A percentile compares a stretch with the other conserved stretches of the same genome.
These are phyloP conservation scores for Rhabdomys pumilio DNA, from an alignment of 2,797 vertebrate genomes.

Conservation along the genomic window DNA sequence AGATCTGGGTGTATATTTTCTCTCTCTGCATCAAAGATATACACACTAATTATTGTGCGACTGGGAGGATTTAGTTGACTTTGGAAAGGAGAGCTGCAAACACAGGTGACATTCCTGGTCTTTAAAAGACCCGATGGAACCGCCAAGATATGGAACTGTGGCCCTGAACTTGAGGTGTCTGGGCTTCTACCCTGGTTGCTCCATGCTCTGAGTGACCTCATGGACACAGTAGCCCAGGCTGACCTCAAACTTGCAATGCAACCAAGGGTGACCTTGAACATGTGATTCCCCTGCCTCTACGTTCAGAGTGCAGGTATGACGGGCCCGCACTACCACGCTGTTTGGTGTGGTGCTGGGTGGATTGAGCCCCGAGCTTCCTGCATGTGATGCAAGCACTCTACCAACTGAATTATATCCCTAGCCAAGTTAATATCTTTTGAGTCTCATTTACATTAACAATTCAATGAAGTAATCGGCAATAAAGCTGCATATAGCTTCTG, in stretches of 20 bases:
- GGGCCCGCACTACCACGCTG: too few species aligned
- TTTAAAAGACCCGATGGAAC: neutral
- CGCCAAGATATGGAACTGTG: rapidly evolving
- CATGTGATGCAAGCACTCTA: neutral
- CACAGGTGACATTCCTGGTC: neutral
- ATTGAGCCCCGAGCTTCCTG: neutral
- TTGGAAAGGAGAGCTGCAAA: neutral
- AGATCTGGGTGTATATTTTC: neutral
- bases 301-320: neutral
- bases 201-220: neutral
- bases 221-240: neutral
- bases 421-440: neutral
- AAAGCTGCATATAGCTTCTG: neutral
- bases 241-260: neutral
- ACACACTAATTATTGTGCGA: neutral
- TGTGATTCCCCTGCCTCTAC: neutral
- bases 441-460: neutral
- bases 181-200: neutral
- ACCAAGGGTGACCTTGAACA: neutral
- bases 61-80: neutral
- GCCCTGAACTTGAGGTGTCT: neutral
- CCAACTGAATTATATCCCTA: neutral
- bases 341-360: neutral
- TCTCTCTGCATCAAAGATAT: neutral
- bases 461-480: neutral